Conservation (phyloP, 2,888 invertebrate genomes). For the Rhamnusium bicolor region DNA sequence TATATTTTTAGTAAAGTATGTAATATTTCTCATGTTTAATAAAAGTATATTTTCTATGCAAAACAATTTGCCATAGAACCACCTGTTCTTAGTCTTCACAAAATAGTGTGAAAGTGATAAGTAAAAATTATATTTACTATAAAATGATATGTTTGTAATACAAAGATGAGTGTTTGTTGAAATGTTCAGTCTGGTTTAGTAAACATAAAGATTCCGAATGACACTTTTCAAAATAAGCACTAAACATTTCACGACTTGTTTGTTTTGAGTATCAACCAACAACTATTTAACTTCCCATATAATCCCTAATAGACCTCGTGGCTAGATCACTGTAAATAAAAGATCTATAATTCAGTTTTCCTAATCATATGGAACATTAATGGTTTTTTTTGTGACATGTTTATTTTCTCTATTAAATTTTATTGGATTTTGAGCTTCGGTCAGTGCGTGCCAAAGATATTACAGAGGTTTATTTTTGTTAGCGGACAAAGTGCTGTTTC, state of each 20-base stretch:
- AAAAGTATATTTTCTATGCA: background rate
- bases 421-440: constrained; percentile 46
- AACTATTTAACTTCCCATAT: constrained; percentile 59
- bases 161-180: constrained; percentile 68
- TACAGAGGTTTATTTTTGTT: constrained; percentile 26
- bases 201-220: constrained; percentile 71
- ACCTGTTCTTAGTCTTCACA: constrained; percentile 3
- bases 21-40: background rate
- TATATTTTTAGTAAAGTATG: background rate
- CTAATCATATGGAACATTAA: constrained; percentile 55
- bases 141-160: constrained; percentile 66
- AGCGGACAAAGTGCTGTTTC: constrained; percentile 37
- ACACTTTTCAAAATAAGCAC: constrained; percentile 71
- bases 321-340: constrained; percentile 14
- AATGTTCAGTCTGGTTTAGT: constrained; percentile 63
- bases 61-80: constrained; percentile 14
- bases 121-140: constrained; percentile 66
- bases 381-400: constrained; percentile 57
- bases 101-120: constrained; percentile 35
- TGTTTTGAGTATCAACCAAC: constrained; percentile 63
- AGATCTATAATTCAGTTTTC: constrained; percentile 44
- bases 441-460: constrained; percentile 40
- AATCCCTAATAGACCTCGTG: constrained; percentile 51
- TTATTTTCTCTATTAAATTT: constrained; percentile 60
- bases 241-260: constrained; percentile 67